Evolutionary conservation across 2,113 vertebrate species (phyloP).

Genomic region (Pelobates fuscus): DNA sequence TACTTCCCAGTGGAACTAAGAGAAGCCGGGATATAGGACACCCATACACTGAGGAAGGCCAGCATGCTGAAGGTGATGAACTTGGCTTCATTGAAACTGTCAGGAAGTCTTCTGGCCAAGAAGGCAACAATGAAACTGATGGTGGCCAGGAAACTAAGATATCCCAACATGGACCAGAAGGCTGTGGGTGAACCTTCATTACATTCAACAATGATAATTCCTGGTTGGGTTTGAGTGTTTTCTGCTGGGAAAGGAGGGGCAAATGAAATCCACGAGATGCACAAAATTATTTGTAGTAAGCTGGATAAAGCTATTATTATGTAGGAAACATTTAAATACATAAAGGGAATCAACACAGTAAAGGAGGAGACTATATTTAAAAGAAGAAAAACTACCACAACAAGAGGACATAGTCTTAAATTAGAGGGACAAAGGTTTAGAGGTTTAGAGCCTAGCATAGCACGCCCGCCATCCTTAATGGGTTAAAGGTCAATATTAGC

Average conservation of each 20-base stretch:
- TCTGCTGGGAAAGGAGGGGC: slow-evolving; percentile 10
- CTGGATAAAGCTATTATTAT: not conserved
- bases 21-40: slow-evolving; percentile 33
- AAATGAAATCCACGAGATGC: not conserved
- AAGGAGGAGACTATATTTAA: slow-evolving; percentile 39
- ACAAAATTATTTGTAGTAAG: slow-evolving; percentile 31
- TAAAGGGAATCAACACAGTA: slow-evolving; percentile 5
- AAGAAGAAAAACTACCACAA: no score
- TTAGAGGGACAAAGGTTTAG: slow-evolving; percentile 45
- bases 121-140: slow-evolving; percentile 57
- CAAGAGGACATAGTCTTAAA: slow-evolving; percentile 38
- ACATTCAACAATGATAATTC: slow-evolving; percentile 33
- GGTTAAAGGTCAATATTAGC: slow-evolving; percentile 33
- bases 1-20: slow-evolving; percentile 60
- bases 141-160: slow-evolving; percentile 37
- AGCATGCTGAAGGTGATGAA: slow-evolving; percentile 71
- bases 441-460: slow-evolving; percentile 37
- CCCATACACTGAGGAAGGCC: slow-evolving; percentile 48
- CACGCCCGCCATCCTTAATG: slow-evolving; percentile 34
- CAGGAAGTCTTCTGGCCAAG: slow-evolving; percentile 36
- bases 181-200: slow-evolving; percentile 35
- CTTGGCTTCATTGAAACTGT: slow-evolving; percentile 59
- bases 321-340: slow-evolving; percentile 1
- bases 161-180: slow-evolving; percentile 48
- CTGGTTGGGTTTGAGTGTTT: slow-evolving; percentile 3